These are phyloP conservation scores for Takifugu rubripes DNA, from an alignment of 2,797 vertebrate species.

Conservation along the genomic window DNA sequence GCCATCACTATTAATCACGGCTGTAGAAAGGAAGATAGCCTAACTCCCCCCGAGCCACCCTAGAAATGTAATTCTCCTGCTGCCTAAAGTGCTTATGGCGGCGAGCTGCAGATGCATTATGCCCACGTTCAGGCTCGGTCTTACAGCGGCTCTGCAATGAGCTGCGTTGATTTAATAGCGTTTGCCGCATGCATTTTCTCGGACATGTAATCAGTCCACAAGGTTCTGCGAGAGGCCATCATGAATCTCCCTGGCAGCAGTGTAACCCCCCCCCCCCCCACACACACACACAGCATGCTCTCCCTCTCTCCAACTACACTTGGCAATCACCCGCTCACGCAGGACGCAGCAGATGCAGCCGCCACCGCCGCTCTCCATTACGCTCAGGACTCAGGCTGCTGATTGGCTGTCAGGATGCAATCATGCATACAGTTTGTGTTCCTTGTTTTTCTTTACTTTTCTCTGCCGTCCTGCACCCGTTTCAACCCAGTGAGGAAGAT, in stretches of 20 bases:
- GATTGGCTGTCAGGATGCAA: conserved; percentile 44
- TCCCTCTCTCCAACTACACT: conserved; percentile 30
- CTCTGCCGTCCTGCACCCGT: background rate
- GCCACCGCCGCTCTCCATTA: conserved; percentile 64
- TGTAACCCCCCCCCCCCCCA: background rate
- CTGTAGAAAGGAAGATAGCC: conserved; percentile 40
- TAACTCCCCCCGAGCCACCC: conserved; percentile 50
- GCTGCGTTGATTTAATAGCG: conserved; percentile 72
- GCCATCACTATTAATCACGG: conserved; percentile 68
- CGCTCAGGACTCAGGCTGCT: conserved; percentile 53
- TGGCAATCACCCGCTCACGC: conserved; percentile 65
- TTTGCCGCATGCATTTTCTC: conserved; percentile 65
- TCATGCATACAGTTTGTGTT: conserved; percentile 18
- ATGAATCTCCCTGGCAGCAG: conserved; percentile 54
- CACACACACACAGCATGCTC: background rate
- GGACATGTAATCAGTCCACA: conserved; percentile 68
- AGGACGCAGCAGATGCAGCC: conserved; percentile 38
- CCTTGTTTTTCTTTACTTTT: conserved; percentile 15
- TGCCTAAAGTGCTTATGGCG: conserved; percentile 44
- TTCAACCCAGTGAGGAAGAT: conserved; percentile 2
- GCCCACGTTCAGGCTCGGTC: conserved; percentile 26
- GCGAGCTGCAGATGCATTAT: conserved; percentile 42
- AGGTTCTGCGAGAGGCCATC: conserved; percentile 52
- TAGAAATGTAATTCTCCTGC: conserved; percentile 59
- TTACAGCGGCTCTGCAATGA: conserved; percentile 60